These are phyloP conservation scores for Scartelaos histophorus DNA, from an alignment of 2,113 vertebrate genomes.

Conservation along the genomic window DNA sequence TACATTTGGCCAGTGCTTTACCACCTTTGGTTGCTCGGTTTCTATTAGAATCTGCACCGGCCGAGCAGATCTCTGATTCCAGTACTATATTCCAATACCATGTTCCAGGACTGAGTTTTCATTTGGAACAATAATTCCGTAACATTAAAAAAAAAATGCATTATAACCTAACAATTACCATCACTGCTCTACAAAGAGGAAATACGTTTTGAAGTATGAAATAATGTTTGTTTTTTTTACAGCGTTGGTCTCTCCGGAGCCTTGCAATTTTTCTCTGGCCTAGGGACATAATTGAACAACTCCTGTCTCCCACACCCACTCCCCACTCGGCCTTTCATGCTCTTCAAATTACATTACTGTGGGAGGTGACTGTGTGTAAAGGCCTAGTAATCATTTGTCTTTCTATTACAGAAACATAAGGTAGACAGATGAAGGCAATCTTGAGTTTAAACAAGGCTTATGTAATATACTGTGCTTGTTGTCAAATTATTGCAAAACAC, in stretches of 20 bases:
- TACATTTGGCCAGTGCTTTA: too few species aligned
- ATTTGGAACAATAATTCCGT: neutral
- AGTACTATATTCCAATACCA: too few species aligned
- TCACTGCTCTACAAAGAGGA: neutral
- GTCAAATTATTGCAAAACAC: neutral
- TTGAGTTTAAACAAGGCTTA: neutral
- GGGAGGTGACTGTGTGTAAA: neutral
- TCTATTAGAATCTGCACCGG: too few species aligned
- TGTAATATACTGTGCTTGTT: neutral
- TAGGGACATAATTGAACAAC: neutral
- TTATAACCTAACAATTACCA: neutral
- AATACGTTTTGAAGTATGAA: neutral
- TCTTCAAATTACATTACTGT: constrained; percentile 3
- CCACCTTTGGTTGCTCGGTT: too few species aligned
- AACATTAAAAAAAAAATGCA: neutral
- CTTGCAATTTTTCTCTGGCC: neutral
- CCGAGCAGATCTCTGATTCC: too few species aligned
- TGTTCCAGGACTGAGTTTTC: neutral
- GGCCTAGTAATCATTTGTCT: neutral
- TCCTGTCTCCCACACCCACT: neutral
- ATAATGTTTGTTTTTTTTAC: neutral
- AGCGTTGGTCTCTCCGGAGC: neutral
- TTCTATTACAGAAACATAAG: neutral
- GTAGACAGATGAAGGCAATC: neutral
- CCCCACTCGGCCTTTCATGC: neutral